phyloP scores from a whole-genome alignment of 2,113 vertebrate genomes.

The Xenopus laevis region DNA sequence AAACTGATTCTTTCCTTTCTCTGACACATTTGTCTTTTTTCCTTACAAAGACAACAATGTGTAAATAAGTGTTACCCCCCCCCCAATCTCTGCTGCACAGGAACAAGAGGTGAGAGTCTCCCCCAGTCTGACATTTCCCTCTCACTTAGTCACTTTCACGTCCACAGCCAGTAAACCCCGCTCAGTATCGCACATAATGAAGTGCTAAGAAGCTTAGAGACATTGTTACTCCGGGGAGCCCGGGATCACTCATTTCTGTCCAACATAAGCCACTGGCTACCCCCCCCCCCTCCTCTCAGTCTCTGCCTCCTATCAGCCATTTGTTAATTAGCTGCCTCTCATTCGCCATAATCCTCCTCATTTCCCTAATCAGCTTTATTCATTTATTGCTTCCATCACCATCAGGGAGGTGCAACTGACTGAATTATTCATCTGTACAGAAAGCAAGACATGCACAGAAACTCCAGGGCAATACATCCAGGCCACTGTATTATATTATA shows the following conservation, averaged over 20 bases:
- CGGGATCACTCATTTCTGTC: not conserved
- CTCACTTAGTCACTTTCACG: not conserved
- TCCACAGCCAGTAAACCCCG: not conserved
- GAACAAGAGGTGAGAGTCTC: too few relatives aligned
- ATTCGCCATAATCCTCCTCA: not conserved
- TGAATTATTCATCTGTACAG: conserved; percentile 12
- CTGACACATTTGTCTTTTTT: too few relatives aligned
- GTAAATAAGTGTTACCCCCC: too few relatives aligned
- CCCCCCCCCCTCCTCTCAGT: not conserved
- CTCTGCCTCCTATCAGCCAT: not conserved
- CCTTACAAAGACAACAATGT: too few relatives aligned
- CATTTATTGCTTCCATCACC: not conserved
- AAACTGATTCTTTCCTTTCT: too few relatives aligned
- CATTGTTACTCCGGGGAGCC: not conserved
- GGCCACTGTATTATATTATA: too few relatives aligned
- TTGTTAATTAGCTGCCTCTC: not conserved
- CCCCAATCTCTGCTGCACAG: too few relatives aligned
- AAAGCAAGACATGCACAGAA: not conserved
- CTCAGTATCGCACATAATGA: conserved; percentile 10
- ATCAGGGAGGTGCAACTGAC: not conserved
- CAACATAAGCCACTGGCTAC: not conserved
- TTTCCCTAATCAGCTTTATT: not conserved
- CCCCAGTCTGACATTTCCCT: not conserved
- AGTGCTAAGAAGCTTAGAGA: conserved; percentile 10
- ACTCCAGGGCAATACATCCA: not conserved